Percentiles rank a stretch among this genome's conserved stretches.
Evolutionary conservation across 2,113 vertebrate species (phyloP).

Genomic region (Larimichthys crocea): DNA sequence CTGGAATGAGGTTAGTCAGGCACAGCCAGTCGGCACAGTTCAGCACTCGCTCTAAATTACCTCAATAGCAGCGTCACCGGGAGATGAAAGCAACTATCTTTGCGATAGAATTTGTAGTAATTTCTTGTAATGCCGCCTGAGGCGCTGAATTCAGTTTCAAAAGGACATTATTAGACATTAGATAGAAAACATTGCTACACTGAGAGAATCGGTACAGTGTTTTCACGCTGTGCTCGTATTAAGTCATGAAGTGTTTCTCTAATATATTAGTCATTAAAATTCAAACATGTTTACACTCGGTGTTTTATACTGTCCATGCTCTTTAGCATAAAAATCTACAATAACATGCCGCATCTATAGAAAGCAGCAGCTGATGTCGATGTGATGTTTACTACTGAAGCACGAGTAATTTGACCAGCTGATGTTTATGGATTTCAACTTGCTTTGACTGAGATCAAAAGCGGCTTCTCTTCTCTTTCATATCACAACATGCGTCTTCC

Average conservation of each 20-base stretch:
- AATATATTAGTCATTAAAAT: background rate
- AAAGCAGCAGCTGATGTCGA: background rate
- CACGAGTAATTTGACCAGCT: background rate
- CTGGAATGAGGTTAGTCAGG: slow-evolving; percentile 55
- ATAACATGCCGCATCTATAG: background rate
- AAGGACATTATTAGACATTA: background rate
- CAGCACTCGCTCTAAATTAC: slow-evolving; percentile 22
- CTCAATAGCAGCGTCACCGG: background rate
- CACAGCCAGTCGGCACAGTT: slow-evolving; percentile 32
- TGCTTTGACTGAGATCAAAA: background rate
- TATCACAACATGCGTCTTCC: background rate
- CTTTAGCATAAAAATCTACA: background rate
- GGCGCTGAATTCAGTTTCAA: slow-evolving; percentile 1
- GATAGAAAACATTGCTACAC: background rate
- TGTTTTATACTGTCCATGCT: background rate
- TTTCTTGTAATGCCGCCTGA: background rate
- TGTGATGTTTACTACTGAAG: background rate
- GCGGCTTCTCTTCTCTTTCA: background rate
- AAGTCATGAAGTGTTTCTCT: background rate
- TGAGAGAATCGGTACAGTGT: background rate
- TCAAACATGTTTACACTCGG: background rate
- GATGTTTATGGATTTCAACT: background rate
- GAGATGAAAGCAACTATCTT: slow-evolving; percentile 27
- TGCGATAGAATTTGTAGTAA: slow-evolving; percentile 7
- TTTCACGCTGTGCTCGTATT: background rate